Evolutionary conservation across 1,140 invertebrate genomes (phyloP), one percentile per base, ranked within the genome.

Genomic region (Plodia interpunctella): DNA sequence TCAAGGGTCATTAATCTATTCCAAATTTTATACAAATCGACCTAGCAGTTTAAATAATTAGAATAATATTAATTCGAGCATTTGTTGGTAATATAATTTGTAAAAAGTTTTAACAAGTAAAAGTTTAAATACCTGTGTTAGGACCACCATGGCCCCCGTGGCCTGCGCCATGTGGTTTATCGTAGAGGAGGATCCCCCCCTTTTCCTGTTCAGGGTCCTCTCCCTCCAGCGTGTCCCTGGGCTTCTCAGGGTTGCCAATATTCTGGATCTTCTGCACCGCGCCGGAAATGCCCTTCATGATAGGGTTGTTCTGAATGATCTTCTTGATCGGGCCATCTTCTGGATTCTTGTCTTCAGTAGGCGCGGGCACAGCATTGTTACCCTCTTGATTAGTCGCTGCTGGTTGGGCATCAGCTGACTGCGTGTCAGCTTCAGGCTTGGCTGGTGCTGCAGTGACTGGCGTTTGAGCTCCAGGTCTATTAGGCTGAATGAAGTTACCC

Each of bases 241-340:
- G 81, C 19, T 71, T 78, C 13, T 76, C 78, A 5, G 74, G 70
- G 17, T 76, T 76, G 9, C 68, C 68, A 25, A 73, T 63, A 19
- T 63, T 62, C 55, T 83, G 79, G 50, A 87, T 65, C 55, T 66
- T 78, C 30, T 87, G 74, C 13, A 80, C 78, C 10, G 80, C 74
- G 3, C 67, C 65, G 8, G 75, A 66, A 5, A 87, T 72, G 9
- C 80, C 77, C 56, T 85, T 71, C 5, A 76, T 75, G 9, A 88
- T 76, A 0, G 86, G 81, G 51, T 78, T 86, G 55, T 77, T 85
- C 49, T 80, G 75, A 0, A 85, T 68, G 5, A 87, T 68, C 61
- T 83, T 79, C 21, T 74, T 71, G 19, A 86, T 80, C 0, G 83
- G 80, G 0, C 77, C 80, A 3, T 60, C 35, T 44, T 32, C 20